Evolutionary conservation across 2,113 vertebrate genomes (phyloP).

Genomic region (Recurvirostra avosetta): DNA sequence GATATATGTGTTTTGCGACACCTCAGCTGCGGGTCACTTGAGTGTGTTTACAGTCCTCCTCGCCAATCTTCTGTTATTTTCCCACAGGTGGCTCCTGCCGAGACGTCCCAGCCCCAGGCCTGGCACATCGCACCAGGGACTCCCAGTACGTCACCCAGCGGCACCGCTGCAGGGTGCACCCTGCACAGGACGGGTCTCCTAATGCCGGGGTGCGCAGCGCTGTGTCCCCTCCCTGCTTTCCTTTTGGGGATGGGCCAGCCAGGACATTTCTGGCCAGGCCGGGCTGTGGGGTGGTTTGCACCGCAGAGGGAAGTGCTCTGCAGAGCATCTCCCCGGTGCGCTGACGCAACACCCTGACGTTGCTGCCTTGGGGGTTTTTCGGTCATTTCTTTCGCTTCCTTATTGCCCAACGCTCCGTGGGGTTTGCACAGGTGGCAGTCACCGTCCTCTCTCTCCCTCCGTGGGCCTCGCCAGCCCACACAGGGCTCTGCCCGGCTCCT

Average conservation of each 20-base stretch:
- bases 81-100: background rate
- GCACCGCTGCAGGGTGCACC: background rate
- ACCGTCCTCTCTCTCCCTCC: background rate
- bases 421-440: background rate
- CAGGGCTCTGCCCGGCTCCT: background rate
- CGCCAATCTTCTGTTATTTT: background rate
- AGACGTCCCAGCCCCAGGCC: background rate
- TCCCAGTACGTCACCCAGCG: background rate
- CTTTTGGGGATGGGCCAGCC: background rate
- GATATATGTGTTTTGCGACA: background rate
- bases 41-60: background rate
- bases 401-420: background rate
- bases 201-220: rapidly evolving
- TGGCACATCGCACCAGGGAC: rapidly evolving
- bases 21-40: background rate
- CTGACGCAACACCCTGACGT: background rate
- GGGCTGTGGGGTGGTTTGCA: background rate
- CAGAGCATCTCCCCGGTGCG: background rate
- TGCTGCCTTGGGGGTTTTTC: background rate
- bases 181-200: background rate
- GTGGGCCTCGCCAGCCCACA: too few relatives aligned
- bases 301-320: background rate
- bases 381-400: constrained; percentile 16
- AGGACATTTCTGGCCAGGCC: background rate
- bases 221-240: background rate